phyloP scores from a whole-genome alignment of 2,888 invertebrate genomes.

The Tanypteryx hageni region DNA sequence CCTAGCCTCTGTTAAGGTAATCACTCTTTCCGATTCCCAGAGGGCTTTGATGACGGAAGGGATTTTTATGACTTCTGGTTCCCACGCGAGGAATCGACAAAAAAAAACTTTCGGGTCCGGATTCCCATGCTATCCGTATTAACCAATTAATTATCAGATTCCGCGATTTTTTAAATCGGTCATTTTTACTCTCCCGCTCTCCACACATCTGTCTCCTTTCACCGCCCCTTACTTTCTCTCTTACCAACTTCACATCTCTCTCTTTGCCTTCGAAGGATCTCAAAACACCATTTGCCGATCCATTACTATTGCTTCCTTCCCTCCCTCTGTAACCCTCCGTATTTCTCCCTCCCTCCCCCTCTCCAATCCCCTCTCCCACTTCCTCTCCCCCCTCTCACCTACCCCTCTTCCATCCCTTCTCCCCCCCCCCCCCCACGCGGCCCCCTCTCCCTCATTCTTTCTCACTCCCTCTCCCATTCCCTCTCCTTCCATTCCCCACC shows the following conservation, averaged over 20 bases:
- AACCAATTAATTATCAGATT: background rate
- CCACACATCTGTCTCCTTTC: background rate
- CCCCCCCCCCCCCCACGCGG: background rate
- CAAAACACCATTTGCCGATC: slow-evolving; percentile 10
- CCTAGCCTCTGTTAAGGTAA: no score
- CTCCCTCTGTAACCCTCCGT: background rate
- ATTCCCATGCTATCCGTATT: slow-evolving; percentile 1
- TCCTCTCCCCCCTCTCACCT: background rate
- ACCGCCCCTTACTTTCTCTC: background rate
- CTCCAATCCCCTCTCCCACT: background rate
- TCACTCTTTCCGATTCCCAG: no score
- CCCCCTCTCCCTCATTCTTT: background rate
- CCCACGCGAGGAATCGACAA: background rate
- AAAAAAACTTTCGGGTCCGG: background rate
- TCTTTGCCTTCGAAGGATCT: background rate
- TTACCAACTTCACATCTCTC: background rate
- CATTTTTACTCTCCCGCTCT: background rate
- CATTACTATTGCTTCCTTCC: background rate
- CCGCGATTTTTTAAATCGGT: background rate
- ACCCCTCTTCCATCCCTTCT: background rate
- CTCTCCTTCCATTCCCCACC: background rate
- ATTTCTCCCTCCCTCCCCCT: background rate
- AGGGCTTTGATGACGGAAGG: background rate
- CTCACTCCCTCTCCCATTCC: background rate
- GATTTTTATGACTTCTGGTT: background rate